Evolutionary conservation across 92 coral and sea anemone species (phyloP).

Genomic region (Plumapathes pennacea): DNA sequence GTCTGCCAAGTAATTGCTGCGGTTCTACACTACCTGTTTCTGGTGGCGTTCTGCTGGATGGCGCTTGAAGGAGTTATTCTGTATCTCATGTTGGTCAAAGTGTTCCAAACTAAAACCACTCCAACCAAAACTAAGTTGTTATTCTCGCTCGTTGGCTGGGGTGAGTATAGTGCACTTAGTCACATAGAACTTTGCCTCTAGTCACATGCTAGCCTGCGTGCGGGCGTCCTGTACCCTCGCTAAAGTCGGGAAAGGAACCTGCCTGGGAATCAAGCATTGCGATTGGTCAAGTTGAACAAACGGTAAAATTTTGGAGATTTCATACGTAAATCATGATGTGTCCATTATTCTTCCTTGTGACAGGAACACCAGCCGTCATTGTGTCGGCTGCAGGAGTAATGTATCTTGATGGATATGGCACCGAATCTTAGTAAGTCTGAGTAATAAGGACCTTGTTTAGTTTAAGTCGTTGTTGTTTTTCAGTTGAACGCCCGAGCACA

Average conservation of each 20-base stretch:
- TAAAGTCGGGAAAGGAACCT: no score
- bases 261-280: no score
- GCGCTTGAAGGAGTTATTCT: constrained; percentile 94
- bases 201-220: no score
- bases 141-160: constrained; percentile 86
- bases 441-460: no score
- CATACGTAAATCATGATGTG: no score
- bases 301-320: no score
- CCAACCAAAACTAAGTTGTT: constrained; percentile 65
- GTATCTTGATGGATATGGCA: constrained; percentile 73
- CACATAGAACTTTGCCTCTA: no score
- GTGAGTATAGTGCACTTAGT: constrained; percentile 43
- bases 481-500: no score
- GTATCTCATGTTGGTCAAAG: constrained; percentile 89
- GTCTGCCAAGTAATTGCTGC: constrained; percentile 83
- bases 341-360: not conserved
- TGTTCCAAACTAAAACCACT: constrained; percentile 85
- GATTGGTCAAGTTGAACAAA: no score
- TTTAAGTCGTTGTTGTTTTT: not conserved
- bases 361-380: constrained; percentile 65
- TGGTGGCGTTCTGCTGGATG: constrained; percentile 96
- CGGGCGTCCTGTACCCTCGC: no score
- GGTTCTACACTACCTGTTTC: constrained; percentile 78
- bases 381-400: constrained; percentile 69
- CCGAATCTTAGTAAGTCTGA: constrained; percentile 61